Percentiles rank a stretch among this genome's conserved stretches.
phyloP scores from a whole-genome alignment of 2,888 invertebrate genomes.

The Cyaniris semiargus region DNA sequence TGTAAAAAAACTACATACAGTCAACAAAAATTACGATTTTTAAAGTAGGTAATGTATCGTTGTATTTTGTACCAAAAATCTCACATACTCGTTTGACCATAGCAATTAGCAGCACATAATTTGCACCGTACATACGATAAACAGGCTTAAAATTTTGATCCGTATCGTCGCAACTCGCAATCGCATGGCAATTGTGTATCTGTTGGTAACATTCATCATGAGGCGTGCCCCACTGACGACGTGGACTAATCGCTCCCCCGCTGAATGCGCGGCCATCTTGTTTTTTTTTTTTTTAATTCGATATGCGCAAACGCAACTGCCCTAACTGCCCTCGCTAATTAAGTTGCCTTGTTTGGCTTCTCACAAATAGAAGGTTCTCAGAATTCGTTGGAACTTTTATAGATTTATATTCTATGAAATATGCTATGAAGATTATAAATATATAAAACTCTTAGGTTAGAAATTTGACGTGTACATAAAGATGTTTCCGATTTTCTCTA shows the following conservation, averaged over 20 bases:
- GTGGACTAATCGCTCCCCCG: slow-evolving; percentile 63
- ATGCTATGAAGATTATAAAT: neutral
- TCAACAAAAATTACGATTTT: too few species aligned
- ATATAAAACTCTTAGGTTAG: slow-evolving; percentile 3
- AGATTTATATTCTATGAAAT: slow-evolving; percentile 24
- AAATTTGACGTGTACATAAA: neutral
- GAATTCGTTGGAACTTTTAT: slow-evolving; percentile 47
- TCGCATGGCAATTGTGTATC: slow-evolving; percentile 36
- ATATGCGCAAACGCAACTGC: slow-evolving; percentile 55
- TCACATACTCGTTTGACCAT: too few species aligned
- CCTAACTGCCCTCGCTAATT: slow-evolving; percentile 49
- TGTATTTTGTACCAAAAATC: too few species aligned
- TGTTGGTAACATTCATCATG: slow-evolving; percentile 47
- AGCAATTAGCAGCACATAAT: neutral
- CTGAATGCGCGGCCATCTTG: slow-evolving; percentile 64
- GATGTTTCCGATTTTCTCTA: slow-evolving; percentile 6
- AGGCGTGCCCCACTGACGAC: slow-evolving; percentile 61
- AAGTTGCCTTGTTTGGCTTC: slow-evolving; percentile 53
- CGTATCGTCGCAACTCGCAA: neutral
- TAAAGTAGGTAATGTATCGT: too few species aligned
- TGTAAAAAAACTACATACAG: too few species aligned
- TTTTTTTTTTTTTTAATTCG: slow-evolving; percentile 52
- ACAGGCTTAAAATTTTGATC: neutral
- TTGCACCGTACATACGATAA: neutral
- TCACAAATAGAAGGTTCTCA: slow-evolving; percentile 46